Base-by-base conservation (phyloP, 2,888 invertebrate genomes). In the Allacma fusca region DNA sequence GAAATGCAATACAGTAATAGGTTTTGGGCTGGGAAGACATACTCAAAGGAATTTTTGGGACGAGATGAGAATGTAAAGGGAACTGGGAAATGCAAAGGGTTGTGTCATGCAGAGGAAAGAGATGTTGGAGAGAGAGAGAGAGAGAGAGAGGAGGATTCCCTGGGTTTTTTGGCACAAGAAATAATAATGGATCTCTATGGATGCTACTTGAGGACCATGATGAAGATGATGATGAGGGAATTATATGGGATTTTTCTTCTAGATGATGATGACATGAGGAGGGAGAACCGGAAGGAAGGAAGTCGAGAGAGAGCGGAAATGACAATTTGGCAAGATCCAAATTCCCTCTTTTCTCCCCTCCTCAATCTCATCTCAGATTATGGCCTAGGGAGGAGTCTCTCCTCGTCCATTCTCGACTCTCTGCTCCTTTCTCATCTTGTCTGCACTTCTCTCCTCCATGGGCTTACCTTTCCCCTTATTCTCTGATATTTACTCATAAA, bases 321-420 rank as follows among this genome's bases (percentile, higher is more conserved):
- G 80, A 81, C 83, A 83, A 83, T 83, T 83, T 83, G 83, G 83
- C 83, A 81, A 81, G 80, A 82, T 81, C 80, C 80, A 80, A 83
- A 82, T 80, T 81, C 83, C 79, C 81, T 80, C 79, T 80, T 78
- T 76, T 75, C 77, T 68, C 50, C 69, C 34, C 29, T 76, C 64
- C 75, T 73, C 65, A 40, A 71, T 64, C 74, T 79, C 70, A 79
- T 67, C 50, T 57, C 26, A 57, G 76, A 76, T 76, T 59, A 76
- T 76, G 76, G 69, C 69, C 57, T 69, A 24, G 70, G 76, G 76
- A 76, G 76, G 76, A 76, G 76, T 76, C 70, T 50, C 21, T 73
- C 62, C 73, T 13, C 23, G 19, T 59, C 62, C 72, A 43, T 29
- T 72, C 50, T 72, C 28, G n/a, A 24, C 28, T 67, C 28, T 67